A percentile compares a stretch with the other conserved stretches of the same genome.
Evolutionary conservation across 2,888 invertebrate genomes (phyloP).

Genomic region (Drosophila neotestacea): DNA sequence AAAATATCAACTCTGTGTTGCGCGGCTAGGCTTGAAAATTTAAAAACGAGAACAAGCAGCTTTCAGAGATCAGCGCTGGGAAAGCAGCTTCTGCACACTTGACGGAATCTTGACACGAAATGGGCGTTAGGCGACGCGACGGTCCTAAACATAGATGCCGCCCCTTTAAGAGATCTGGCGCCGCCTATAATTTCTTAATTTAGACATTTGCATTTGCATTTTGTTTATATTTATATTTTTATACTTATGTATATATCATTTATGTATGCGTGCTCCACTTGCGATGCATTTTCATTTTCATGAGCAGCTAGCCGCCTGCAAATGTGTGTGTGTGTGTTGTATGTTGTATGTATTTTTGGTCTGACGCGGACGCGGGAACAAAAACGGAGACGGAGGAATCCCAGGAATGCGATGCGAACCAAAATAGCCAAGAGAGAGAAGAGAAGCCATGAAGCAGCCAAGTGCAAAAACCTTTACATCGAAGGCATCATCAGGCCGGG

Average conservation of each 20-base stretch:
- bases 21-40: constrained; percentile 37
- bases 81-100: constrained; percentile 41
- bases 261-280: constrained; percentile 66
- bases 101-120: constrained; percentile 62
- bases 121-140: constrained; percentile 38
- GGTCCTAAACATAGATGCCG: constrained; percentile 54
- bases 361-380: constrained; percentile 7
- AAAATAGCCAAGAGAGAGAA: constrained; percentile 59
- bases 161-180: constrained; percentile 55
- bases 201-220: constrained; percentile 65
- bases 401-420: constrained; percentile 68
- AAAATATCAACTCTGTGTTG: constrained; percentile 37
- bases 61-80: constrained; percentile 10
- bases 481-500: constrained; percentile 14
- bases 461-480: constrained; percentile 77
- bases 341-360: constrained; percentile 31
- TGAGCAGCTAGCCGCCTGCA: constrained; percentile 51
- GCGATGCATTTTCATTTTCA: constrained; percentile 65
- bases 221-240: constrained; percentile 60
- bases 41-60: constrained; percentile 10
- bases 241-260: constrained; percentile 15
- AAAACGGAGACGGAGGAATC: constrained; percentile 55
- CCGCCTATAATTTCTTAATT: constrained; percentile 66
- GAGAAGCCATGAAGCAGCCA: constrained; percentile 28
- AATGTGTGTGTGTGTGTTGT: neutral